These are phyloP conservation scores for Brachypalpus laphriformis DNA, from an alignment of 2,888 invertebrate genomes.

Conservation along the genomic window DNA sequence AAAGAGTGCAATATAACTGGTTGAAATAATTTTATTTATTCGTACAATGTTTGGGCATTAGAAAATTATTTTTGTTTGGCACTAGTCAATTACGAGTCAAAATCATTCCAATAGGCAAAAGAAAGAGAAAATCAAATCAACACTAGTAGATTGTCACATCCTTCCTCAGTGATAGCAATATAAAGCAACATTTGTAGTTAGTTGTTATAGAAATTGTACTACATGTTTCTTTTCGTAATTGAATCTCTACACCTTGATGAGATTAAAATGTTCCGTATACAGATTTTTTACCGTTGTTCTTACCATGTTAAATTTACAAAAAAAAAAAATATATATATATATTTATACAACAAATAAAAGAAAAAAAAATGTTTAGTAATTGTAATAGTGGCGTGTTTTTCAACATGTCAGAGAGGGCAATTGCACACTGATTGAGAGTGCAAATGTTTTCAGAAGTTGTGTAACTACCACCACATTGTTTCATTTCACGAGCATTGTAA, in stretches of 20 bases:
- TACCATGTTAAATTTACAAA: slow-evolving; percentile 59
- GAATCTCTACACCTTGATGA: slow-evolving; percentile 58
- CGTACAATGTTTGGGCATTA: background rate
- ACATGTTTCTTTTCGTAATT: slow-evolving; percentile 23
- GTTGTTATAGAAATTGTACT: slow-evolving; percentile 35
- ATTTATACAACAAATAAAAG: slow-evolving; percentile 58
- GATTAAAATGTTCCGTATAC: slow-evolving; percentile 58
- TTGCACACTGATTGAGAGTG: slow-evolving; percentile 10
- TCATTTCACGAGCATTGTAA: slow-evolving; percentile 69
- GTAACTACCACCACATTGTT: slow-evolving; percentile 49
- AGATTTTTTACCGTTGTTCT: slow-evolving; percentile 66
- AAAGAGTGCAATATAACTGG: slow-evolving; percentile 40
- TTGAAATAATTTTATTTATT: slow-evolving; percentile 17
- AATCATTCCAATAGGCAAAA: slow-evolving; percentile 38
- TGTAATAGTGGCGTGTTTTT: slow-evolving; percentile 43
- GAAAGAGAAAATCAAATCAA: slow-evolving; percentile 14
- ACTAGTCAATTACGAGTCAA: slow-evolving; percentile 53
- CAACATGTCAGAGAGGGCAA: slow-evolving; percentile 25
- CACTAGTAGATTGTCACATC: slow-evolving; percentile 24
- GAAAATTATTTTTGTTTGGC: slow-evolving; percentile 9
- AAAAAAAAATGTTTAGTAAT: slow-evolving; percentile 17
- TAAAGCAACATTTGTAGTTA: slow-evolving; percentile 40
- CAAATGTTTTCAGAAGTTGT: slow-evolving; percentile 50
- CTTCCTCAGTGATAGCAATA: slow-evolving; percentile 32
- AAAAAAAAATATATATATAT: slow-evolving; percentile 44